A percentile compares a stretch with the other conserved stretches of the same genome.
These are phyloP conservation scores for Magallana gigas DNA, from an alignment of 1,140 invertebrate species.

Conservation along the genomic window DNA sequence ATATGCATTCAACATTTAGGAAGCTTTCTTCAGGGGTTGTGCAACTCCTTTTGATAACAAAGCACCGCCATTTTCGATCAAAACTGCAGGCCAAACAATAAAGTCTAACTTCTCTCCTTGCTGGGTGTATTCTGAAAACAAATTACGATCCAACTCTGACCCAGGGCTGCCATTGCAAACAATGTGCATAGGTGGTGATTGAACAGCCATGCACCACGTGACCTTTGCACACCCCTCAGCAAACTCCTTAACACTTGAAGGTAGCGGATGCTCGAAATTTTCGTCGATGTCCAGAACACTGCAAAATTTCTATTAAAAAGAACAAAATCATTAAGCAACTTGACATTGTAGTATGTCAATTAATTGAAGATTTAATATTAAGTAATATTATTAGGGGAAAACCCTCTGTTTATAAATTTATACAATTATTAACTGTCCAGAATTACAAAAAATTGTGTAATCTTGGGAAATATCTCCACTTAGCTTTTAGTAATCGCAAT, in stretches of 20 bases:
- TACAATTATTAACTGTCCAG: too few species aligned
- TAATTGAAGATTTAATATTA: neutral
- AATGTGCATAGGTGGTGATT: slow-evolving; percentile 36
- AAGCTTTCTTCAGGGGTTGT: neutral
- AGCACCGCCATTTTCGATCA: slow-evolving; percentile 28
- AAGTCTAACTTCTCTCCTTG: slow-evolving; percentile 34
- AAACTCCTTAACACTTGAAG: neutral
- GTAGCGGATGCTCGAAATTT: slow-evolving; percentile 38
- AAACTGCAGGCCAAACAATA: slow-evolving; percentile 43
- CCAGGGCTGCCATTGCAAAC: slow-evolving; percentile 8
- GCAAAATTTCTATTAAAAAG: slow-evolving; percentile 4
- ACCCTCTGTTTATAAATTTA: too few species aligned
- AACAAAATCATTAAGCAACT: neutral
- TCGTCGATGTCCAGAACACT: slow-evolving; percentile 14
- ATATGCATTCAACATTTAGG: too few species aligned
- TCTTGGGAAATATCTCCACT: too few species aligned
- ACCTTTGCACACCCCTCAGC: slow-evolving; percentile 18
- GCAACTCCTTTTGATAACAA: slow-evolving; percentile 39
- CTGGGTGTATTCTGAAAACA: slow-evolving; percentile 35
- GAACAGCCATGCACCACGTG: slow-evolving; percentile 35
- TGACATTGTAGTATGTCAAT: neutral
- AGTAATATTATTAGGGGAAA: too few species aligned
- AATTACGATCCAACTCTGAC: slow-evolving; percentile 16
- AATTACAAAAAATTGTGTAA: too few species aligned
- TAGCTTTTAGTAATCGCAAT: too few species aligned